Percentiles rank a stretch among this genome's conserved stretches.
Conservation (phyloP, 2,113 vertebrate genomes). For the Turdus rufiventris region DNA sequence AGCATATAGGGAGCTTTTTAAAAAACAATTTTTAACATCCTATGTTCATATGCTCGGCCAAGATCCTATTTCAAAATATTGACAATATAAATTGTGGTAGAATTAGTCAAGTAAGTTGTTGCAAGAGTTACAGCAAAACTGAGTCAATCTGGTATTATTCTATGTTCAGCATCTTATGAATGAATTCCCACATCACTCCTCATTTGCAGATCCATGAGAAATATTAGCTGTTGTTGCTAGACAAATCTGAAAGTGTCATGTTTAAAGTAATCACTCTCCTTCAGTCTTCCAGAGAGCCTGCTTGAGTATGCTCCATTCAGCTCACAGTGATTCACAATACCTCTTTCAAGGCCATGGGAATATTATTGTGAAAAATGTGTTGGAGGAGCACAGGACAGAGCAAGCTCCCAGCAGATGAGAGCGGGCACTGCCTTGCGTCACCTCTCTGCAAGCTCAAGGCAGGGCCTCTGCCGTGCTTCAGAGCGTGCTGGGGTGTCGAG, state of each 20-base stretch:
- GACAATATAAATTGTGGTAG: neutral
- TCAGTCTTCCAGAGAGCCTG: neutral
- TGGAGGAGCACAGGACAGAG: neutral
- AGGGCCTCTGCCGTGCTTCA: neutral
- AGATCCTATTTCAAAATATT: neutral
- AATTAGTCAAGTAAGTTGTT: neutral
- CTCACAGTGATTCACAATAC: neutral
- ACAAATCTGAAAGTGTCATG: neutral
- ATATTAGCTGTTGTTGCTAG: neutral
- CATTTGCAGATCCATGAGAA: neutral
- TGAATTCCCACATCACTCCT: neutral
- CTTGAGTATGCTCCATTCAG: neutral
- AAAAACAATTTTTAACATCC: neutral
- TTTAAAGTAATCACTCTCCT: neutral
- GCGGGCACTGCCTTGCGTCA: fast-evolving
- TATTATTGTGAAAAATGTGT: neutral
- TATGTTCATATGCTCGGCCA: neutral
- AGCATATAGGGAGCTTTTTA: neutral
- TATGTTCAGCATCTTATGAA: neutral
- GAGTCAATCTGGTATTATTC: neutral
- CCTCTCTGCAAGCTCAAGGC: neutral
- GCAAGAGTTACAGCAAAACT: neutral
- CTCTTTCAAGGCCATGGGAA: neutral
- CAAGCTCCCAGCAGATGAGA: neutral
- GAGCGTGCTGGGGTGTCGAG: neutral